Percentiles rank a stretch among this genome's conserved stretches.
Evolutionary conservation across 1,140 invertebrate species (phyloP).

Genomic region (Drosophila jambulina): DNA sequence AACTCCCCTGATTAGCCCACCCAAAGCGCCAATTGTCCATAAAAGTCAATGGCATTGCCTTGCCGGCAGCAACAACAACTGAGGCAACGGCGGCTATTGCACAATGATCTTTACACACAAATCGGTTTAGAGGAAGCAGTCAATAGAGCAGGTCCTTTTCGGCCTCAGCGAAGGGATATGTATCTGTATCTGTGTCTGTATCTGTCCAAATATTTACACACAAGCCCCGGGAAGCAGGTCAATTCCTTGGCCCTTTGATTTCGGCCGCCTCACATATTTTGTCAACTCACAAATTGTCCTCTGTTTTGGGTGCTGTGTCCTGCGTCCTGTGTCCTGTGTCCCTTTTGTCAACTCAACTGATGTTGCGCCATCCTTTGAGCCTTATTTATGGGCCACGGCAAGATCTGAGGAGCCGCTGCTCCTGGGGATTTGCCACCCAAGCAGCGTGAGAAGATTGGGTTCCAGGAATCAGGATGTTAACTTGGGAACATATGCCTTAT

Average conservation of each 20-base stretch:
- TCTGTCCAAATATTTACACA: slow-evolving; percentile 75
- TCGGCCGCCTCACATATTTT: slow-evolving; percentile 64
- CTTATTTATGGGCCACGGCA: slow-evolving; percentile 62
- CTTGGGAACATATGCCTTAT: not conserved
- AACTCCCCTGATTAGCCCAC: slow-evolving; percentile 54
- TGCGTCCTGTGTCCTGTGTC: slow-evolving; percentile 35
- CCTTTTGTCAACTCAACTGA: slow-evolving; percentile 46
- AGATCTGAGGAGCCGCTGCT: slow-evolving; percentile 49
- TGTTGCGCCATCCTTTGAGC: slow-evolving; percentile 49
- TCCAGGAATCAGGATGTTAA: slow-evolving; percentile 45
- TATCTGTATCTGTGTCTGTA: slow-evolving; percentile 28
- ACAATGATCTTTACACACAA: slow-evolving; percentile 58
- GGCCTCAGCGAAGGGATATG: slow-evolving; percentile 16
- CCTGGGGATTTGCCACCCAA: slow-evolving; percentile 54
- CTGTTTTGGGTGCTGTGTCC: slow-evolving; percentile 9
- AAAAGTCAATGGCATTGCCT: slow-evolving; percentile 32
- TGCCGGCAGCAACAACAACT: slow-evolving; percentile 8
- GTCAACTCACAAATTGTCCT: slow-evolving; percentile 83
- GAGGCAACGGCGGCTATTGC: slow-evolving; percentile 1
- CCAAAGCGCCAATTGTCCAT: slow-evolving; percentile 76
- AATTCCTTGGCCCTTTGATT: slow-evolving; percentile 36
- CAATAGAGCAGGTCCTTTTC: slow-evolving; percentile 36
- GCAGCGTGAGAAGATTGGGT: slow-evolving; percentile 73
- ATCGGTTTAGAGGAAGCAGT: slow-evolving; percentile 51
- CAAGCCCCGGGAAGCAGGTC: slow-evolving; percentile 49